A percentile compares a stretch with the other conserved stretches of the same genome.
These are phyloP conservation scores for Ophioninae sp. DNA, from an alignment of 2,888 invertebrate genomes.

Conservation along the genomic window DNA sequence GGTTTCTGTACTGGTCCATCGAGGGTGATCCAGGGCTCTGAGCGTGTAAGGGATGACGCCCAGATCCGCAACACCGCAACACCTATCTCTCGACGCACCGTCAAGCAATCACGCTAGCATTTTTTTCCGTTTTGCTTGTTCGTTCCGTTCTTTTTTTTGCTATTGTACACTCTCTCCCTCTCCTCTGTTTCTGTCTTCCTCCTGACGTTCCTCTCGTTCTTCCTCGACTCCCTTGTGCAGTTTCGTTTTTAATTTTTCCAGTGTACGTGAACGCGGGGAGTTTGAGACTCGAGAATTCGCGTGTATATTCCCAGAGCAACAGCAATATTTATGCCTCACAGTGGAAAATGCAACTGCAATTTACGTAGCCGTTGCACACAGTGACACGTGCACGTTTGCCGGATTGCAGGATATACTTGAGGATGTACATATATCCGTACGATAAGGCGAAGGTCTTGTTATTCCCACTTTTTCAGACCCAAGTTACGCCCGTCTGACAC, in stretches of 20 bases:
- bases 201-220: background rate
- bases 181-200: background rate
- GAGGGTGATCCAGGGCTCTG: constrained; percentile 8
- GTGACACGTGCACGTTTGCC: background rate
- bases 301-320: constrained; percentile 19
- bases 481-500: background rate
- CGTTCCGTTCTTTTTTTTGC: background rate
- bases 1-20: constrained; percentile 9
- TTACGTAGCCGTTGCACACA: background rate
- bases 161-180: background rate
- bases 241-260: constrained; percentile 29
- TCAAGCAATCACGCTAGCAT: constrained; percentile 11
- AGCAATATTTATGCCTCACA: constrained; percentile 42
- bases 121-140: background rate
- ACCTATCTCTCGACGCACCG: constrained; percentile 6
- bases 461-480: background rate
- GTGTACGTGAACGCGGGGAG: background rate
- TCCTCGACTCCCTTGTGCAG: background rate
- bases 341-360: constrained; percentile 29
- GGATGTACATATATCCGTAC: background rate
- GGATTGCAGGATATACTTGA: background rate
- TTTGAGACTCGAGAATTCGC: background rate
- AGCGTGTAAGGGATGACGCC: constrained; percentile 21
- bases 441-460: background rate
- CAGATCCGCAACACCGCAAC: constrained; percentile 1